These are phyloP conservation scores for Phocides pigmalion DNA, from an alignment of 1,140 invertebrate species.

Conservation along the genomic window DNA sequence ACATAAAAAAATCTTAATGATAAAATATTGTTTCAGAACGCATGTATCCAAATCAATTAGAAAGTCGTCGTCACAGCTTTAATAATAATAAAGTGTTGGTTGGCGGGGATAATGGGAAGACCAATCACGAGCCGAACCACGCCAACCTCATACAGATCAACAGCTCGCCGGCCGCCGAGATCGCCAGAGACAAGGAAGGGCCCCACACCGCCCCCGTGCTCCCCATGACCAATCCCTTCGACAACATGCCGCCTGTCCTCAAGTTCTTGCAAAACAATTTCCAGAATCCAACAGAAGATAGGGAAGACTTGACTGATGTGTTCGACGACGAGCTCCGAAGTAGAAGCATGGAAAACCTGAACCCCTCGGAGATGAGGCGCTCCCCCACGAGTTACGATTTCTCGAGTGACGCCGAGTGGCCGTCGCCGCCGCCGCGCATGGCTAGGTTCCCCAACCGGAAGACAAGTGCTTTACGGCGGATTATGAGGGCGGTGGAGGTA, in stretches of 20 bases:
- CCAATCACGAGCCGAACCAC: conserved; percentile 49
- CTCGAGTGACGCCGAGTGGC: conserved; percentile 47
- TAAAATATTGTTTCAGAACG: conserved; percentile 56
- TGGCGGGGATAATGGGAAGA: conserved; percentile 61
- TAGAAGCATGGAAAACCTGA: conserved; percentile 39
- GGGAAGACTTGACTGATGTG: conserved; percentile 43
- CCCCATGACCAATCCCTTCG: conserved; percentile 64
- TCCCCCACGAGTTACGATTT: conserved; percentile 51
- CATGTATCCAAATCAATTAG: conserved; percentile 54
- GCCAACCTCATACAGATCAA: conserved; percentile 58
- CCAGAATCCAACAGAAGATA: conserved; percentile 28
- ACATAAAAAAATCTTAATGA: too few relatives aligned
- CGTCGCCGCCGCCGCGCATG: conserved; percentile 45
- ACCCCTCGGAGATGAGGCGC: conserved; percentile 16
- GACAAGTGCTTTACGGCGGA: too few relatives aligned
- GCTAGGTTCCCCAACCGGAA: conserved; percentile 68
- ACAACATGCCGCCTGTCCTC: conserved; percentile 61
- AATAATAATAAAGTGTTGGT: conserved; percentile 79
- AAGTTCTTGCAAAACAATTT: conserved; percentile 50
- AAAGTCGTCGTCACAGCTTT: conserved; percentile 58
- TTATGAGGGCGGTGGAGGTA: too few relatives aligned
- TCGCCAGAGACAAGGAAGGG: conserved; percentile 26
- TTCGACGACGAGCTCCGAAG: conserved; percentile 58
- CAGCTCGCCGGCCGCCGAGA: conserved; percentile 9
- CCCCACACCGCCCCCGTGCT: conserved; percentile 45